A percentile compares a stretch with the other conserved stretches of the same genome.
Conservation (phyloP, 2,113 vertebrate species). For the Elachura formosa region DNA sequence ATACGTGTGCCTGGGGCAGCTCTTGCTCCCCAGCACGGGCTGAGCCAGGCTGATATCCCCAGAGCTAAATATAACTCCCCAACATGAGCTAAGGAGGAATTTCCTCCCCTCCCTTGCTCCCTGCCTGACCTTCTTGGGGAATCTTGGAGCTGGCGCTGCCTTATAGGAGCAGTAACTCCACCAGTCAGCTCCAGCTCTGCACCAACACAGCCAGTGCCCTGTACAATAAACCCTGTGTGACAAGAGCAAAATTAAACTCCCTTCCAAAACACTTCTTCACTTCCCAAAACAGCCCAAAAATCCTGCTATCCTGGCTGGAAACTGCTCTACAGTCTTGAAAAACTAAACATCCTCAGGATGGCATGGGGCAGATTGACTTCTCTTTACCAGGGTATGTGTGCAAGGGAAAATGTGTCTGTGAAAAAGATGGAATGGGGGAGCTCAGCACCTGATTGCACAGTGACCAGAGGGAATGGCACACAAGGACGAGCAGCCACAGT, state of each 20-base stretch:
- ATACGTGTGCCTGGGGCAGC: neutral
- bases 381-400: neutral
- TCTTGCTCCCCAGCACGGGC: neutral
- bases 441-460: neutral
- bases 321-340: neutral
- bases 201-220: neutral
- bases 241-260: neutral
- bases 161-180: neutral
- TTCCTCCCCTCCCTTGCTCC: constrained; percentile 52
- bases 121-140: constrained; percentile 63
- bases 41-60: neutral
- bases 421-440: neutral
- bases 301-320: neutral
- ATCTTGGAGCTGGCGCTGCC: constrained; percentile 21
- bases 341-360: neutral
- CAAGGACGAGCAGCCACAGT: rapidly evolving
- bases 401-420: neutral
- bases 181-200: neutral
- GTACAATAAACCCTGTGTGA: neutral
- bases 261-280: neutral
- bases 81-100: constrained; percentile 33
- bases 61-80: constrained; percentile 52
- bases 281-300: neutral
- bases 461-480: neutral
- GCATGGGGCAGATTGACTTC: neutral